These are phyloP conservation scores for Neosilurus hyrtlii DNA, from an alignment of 2,797 vertebrate species.

Conservation along the genomic window DNA sequence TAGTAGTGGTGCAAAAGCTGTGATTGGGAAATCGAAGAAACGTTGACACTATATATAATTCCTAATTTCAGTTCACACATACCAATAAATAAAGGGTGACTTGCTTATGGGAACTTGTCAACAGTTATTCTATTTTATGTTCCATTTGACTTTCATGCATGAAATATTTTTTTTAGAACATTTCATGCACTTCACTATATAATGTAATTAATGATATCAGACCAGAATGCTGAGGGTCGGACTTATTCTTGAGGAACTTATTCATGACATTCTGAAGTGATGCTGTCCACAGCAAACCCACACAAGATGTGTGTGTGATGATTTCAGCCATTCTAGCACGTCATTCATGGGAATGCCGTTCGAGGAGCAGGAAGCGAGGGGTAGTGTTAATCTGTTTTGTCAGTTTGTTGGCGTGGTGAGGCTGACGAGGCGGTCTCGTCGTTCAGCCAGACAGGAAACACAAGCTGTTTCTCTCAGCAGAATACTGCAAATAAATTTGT, in stretches of 20 bases:
- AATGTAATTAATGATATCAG: not conserved
- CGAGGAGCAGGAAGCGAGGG: constrained; percentile 33
- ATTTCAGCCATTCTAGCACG: constrained; percentile 11
- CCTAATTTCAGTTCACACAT: not conserved
- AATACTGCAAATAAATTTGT: constrained; percentile 41
- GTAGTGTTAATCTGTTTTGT: constrained; percentile 52
- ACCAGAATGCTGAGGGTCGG: not conserved
- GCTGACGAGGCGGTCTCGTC: constrained; percentile 40
- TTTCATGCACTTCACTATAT: not conserved
- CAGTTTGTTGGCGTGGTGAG: constrained; percentile 47
- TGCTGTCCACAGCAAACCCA: not conserved
- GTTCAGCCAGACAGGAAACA: constrained; percentile 48
- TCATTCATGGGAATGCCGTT: constrained; percentile 29
- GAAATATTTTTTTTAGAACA: not conserved
- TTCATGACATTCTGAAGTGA: not conserved
- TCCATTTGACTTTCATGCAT: not conserved
- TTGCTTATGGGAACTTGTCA: not conserved
- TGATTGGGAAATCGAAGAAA: not conserved
- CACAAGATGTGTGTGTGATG: constrained; percentile 9
- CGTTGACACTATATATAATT: not conserved
- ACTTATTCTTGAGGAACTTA: not conserved
- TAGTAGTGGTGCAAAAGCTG: not conserved
- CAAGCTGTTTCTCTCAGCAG: constrained; percentile 53
- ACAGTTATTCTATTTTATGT: not conserved
- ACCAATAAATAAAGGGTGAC: not conserved